Evolutionary conservation across 1,140 invertebrate species (phyloP), one percentile per base, ranked within the genome.

Genomic region (Bombus ignitus): DNA sequence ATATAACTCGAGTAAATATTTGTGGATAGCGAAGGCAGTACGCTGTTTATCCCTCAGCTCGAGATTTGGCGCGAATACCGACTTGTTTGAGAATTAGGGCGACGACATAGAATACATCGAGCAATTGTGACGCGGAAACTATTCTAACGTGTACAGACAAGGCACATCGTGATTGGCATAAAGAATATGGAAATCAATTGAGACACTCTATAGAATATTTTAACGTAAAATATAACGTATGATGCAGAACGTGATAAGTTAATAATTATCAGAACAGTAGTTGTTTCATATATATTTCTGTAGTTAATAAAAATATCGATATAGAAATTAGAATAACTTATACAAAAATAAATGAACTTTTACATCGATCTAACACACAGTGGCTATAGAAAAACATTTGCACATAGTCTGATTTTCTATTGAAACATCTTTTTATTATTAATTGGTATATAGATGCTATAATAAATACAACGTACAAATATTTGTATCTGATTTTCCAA

Each of bases 1-100:
- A 81, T 81, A 77, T 87, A 86, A 85, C 80, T 70, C 78, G 79
- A 74, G 92, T 81, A 92, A 93, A 93, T 92, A 90, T 93, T 93
- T 93, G 91, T 81, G 79, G 87, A 89, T 91, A 87, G 86, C 87
- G 77, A 87, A 87, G 88, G 86, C 77, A 92, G 86, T 80, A 81
- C 70, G 81, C 78, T 92, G 86, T 93, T 92, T 93, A 87, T 91
- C 71, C 15, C 70, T 35, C 35, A 57, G 82, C 87, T 90, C 79
- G 86, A 86, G 81, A 85, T 92, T 90, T 88, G 72, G 89, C 75
- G 87, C 81, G 70, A 87, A 87, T 79, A 74, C 73, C 66, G 76
- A 75, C 81, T 86, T 88, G 86, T 90, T 90, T 88, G 87, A 81
- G 87, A 92, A 90, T 93, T 90, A 92, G 87, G 47, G 39, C 79